These are phyloP conservation scores for Urocolius indicus DNA, from an alignment of 2,113 vertebrate species.

Conservation along the genomic window DNA sequence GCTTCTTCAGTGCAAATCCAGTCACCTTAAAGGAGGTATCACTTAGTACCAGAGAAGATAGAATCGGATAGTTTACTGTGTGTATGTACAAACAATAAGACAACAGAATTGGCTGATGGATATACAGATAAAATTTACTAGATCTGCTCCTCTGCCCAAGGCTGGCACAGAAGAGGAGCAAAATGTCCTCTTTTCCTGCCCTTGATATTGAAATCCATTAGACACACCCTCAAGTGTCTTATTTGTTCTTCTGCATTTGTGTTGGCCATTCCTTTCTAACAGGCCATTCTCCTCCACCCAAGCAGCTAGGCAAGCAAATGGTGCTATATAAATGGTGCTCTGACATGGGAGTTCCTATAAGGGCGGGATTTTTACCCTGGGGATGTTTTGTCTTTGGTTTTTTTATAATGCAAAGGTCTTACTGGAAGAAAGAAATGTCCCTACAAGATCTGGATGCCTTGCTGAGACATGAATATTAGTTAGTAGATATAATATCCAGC, in stretches of 20 bases:
- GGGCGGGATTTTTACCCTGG: neutral
- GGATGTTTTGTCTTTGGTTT: neutral
- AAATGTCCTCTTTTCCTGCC: neutral
- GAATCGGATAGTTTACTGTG: neutral
- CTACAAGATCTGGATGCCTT: neutral
- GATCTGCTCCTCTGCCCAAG: neutral
- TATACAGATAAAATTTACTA: neutral
- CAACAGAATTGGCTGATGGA: neutral
- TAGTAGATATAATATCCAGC: neutral
- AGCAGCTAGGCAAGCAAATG: neutral
- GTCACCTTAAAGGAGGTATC: neutral
- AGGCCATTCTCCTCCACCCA: neutral
- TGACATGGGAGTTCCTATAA: neutral
- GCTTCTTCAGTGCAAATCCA: neutral
- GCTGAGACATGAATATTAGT: neutral
- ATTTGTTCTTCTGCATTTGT: neutral
- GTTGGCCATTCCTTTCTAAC: neutral
- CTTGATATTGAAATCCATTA: neutral
- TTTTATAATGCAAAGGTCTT: slow-evolving; percentile 23
- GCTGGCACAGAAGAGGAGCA: neutral
- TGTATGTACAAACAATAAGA: neutral
- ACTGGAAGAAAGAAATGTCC: slow-evolving; percentile 34
- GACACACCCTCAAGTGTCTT: neutral
- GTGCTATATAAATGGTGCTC: neutral
- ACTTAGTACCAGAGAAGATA: neutral